Conservation (phyloP, 1,140 invertebrate species). For the Halesus radiatus region DNA sequence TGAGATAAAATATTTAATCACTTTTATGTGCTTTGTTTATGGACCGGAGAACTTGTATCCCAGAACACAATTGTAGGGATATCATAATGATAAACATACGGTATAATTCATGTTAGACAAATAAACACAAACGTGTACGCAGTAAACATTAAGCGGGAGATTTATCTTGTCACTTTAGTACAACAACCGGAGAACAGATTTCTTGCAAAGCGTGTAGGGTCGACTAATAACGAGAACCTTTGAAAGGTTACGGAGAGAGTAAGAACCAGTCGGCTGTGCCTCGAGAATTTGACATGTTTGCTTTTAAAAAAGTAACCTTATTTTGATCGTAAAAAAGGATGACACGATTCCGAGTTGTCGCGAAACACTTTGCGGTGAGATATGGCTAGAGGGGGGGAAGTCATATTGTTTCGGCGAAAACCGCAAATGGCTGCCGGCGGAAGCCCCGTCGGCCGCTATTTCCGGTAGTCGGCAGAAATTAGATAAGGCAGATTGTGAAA, state of each 20-base stretch:
- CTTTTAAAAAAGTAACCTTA: background rate
- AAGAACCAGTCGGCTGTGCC: too few relatives aligned
- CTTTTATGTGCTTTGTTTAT: background rate
- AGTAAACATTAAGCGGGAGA: background rate
- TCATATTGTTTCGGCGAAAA: slow-evolving; percentile 42
- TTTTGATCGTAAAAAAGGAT: slow-evolving; percentile 9
- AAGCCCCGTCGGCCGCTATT: slow-evolving; percentile 35
- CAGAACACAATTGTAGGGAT: slow-evolving; percentile 2
- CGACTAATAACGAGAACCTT: background rate
- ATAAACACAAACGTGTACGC: slow-evolving; percentile 14
- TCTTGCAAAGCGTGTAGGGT: background rate
- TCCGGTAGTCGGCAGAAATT: slow-evolving; percentile 39
- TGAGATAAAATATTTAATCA: too few relatives aligned
- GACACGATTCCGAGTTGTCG: background rate
- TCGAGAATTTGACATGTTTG: too few relatives aligned
- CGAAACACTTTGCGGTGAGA: slow-evolving; percentile 29
- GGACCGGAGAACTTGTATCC: background rate
- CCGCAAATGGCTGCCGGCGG: slow-evolving; percentile 47
- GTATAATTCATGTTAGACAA: slow-evolving; percentile 2
- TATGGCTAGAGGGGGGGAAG: slow-evolving; percentile 22
- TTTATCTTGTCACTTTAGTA: slow-evolving; percentile 18
- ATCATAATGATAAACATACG: slow-evolving; percentile 10
- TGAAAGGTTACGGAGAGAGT: background rate
- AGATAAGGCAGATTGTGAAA: slow-evolving; percentile 30
- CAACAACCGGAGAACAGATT: slow-evolving; percentile 8